These are phyloP conservation scores for Xenops minutus DNA, from an alignment of 2,797 vertebrate genomes.

Conservation along the genomic window DNA sequence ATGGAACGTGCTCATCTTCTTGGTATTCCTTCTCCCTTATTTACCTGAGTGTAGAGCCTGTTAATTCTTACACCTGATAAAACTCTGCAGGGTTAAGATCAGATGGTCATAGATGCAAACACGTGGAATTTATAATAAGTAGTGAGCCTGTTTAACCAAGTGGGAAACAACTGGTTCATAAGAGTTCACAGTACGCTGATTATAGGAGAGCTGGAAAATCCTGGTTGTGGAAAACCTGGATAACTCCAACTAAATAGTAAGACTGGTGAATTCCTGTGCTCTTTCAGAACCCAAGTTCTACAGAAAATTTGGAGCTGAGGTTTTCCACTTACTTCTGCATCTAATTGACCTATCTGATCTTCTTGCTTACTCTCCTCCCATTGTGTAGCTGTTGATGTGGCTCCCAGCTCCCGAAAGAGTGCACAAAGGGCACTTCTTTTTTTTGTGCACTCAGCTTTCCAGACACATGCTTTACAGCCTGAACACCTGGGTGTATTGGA, in stretches of 20 bases:
- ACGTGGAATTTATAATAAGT: neutral
- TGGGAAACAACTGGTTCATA: neutral
- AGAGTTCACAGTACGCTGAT: neutral
- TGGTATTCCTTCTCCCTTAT: neutral
- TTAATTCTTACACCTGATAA: neutral
- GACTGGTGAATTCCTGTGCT: neutral
- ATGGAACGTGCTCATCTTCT: neutral
- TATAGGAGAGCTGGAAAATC: slow-evolving; percentile 5
- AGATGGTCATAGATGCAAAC: neutral
- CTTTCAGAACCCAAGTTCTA: neutral
- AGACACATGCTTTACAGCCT: neutral
- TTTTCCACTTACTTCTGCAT: neutral
- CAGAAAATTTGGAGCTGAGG: neutral
- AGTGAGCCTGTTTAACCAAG: neutral
- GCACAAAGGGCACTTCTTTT: neutral
- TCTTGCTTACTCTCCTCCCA: neutral
- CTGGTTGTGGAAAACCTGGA: neutral
- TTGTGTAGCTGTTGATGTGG: slow-evolving; percentile 20
- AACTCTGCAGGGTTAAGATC: neutral
- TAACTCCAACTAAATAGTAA: neutral
- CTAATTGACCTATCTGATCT: slow-evolving; percentile 15
- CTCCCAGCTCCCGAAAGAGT: neutral
- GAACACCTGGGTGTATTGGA: neutral
- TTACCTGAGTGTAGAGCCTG: accelerated
- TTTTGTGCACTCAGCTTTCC: slow-evolving; percentile 30